Conservation (phyloP, 2,888 invertebrate species). For the Chrysopilus asiliformis region DNA sequence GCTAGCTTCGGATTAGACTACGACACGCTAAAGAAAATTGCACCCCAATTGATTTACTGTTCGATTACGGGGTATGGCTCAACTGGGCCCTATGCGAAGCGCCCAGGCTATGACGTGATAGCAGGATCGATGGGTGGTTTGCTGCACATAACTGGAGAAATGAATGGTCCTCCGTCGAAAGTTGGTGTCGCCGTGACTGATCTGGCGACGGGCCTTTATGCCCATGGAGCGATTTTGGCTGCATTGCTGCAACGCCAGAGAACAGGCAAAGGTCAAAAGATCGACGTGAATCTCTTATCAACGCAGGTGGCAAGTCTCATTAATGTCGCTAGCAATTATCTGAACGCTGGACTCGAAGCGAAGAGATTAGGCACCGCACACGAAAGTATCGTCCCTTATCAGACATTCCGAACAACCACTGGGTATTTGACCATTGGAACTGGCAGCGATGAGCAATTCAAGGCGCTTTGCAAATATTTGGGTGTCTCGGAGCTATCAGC, state of each 20-base stretch:
- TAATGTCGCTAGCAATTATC: constrained; percentile 78
- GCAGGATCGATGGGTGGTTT: constrained; percentile 88
- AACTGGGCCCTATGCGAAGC: constrained; percentile 67
- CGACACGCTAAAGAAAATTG: constrained; percentile 48
- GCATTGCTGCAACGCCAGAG: constrained; percentile 64
- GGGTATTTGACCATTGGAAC: constrained; percentile 77
- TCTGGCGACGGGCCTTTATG: constrained; percentile 86
- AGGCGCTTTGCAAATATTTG: constrained; percentile 53
- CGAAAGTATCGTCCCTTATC: constrained; percentile 87
- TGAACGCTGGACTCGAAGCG: constrained; percentile 71
- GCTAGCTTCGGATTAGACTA: constrained; percentile 67
- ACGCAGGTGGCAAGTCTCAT: constrained; percentile 82
- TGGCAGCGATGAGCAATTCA: constrained; percentile 73
- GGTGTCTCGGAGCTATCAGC: constrained; percentile 44
- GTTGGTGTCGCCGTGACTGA: constrained; percentile 90
- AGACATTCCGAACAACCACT: constrained; percentile 72
- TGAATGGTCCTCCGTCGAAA: constrained; percentile 73
- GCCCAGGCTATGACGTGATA: constrained; percentile 94
- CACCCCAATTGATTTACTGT: constrained; percentile 79
- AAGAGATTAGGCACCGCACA: constrained; percentile 85
- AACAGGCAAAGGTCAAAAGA: constrained; percentile 78
- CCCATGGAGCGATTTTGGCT: constrained; percentile 88
- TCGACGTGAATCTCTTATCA: constrained; percentile 86
- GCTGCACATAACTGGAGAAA: constrained; percentile 76
- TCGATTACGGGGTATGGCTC: constrained; percentile 88